Base-by-base conservation (phyloP, 1,140 invertebrate genomes). In the Homarus americanus region DNA sequence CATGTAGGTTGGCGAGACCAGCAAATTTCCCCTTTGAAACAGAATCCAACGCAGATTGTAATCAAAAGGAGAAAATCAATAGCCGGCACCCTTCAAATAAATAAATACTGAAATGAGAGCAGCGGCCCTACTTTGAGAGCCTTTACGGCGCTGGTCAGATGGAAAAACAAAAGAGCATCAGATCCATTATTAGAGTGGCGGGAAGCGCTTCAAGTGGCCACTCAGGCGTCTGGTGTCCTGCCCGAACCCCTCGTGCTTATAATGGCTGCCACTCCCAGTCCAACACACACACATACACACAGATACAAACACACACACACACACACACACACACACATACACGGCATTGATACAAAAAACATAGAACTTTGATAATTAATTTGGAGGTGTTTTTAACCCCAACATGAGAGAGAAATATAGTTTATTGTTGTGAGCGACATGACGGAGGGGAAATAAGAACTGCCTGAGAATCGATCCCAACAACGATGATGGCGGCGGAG, bases 101-200 rank as follows among this genome's bases (percentile, higher is more conserved):
- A 58, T 58, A 58, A 58, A 58, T 58, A 58, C 63, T 66, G 63
- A 66, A 66, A 66, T 66, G 63, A 66, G 63, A 66, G 63, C 63
- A 66, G n/a, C 63, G 10, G 20, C 63, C 63, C 63, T 66, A 66
- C 63, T 66, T 66, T 66, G 63, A 89, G 87, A 58, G 49, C 79
- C 87, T 89, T 89, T 89, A 89, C 80, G 87, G 66, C 79, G 80
- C 87, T 82, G 87, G 87, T 90, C 87, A 90, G 87, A 90, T 90
- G 87, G 87, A 90, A 83, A 90, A 90, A 90, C 87, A 90, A 90
- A 90, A 90, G 87, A 83, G 87, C 87, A 90, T 90, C 87, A 76
- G 87, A 90, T 90, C 87, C 87, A 90, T 90, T 90, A 90, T 90
- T 90, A 90, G 87, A 90, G 87, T 83, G 87, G 80, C 79, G 79